Base-by-base conservation (phyloP, 2,888 invertebrate genomes). In the Gymnocheta viridis region DNA sequence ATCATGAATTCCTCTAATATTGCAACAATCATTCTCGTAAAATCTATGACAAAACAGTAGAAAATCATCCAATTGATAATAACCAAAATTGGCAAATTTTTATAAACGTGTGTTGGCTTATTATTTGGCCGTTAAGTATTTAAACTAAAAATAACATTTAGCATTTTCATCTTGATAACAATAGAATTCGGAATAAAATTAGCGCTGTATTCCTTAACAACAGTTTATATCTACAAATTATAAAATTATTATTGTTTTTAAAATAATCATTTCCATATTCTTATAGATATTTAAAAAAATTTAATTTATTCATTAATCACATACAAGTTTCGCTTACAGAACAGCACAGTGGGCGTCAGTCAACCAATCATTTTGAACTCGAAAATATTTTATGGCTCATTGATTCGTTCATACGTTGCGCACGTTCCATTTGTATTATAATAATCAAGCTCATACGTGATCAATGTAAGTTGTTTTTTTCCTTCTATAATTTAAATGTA, bases 381-480 rank as follows among this genome's bases (percentile, higher is more conserved):
- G 49, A 69, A 67, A 77, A 70, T 67, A 73, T 67, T 83, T 79
- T 74, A 79, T 76, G 82, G 79, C 82, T 79, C 74, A 83, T 56
- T 79, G 79, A 79, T 58, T 83, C 41, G 27, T 64, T 62, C 7
- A 24, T 35, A 32, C 38, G 19, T 35, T 32, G 32, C 14, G n/a
- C n/a, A 12, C 12, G 0, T 44, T 62, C 2, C 29, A 7, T 62
- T 70, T 29, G 12, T 24, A 44, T 29, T 32, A 12, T 41, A 38
- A 10, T 41, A 38, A 10, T 41, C 66, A 32, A 56, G 1, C 29
- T 17, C 17, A 49, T 19, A 38, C 54, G 54, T 64, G 60, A 41
- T 22, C 27, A 24, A 12, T 54, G 41, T 62, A 62, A 41, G 32
- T 73, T 49, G 14, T 32, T 54, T 54, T 29, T 24, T 32, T 35